Evolutionary conservation across 1,140 invertebrate genomes (phyloP).

Genomic region (Thrips palmi): DNA sequence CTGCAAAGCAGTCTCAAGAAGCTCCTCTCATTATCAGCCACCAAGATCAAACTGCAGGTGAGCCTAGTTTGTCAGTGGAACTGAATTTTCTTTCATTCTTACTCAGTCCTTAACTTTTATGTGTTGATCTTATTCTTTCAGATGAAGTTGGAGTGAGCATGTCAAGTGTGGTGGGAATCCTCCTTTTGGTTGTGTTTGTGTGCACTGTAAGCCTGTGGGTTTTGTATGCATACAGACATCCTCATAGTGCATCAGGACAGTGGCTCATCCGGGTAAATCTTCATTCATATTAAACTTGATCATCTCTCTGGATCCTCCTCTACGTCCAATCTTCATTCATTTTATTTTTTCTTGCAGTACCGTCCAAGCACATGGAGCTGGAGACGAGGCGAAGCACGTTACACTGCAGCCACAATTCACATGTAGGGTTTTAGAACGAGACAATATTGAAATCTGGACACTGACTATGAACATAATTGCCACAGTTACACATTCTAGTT

Average conservation of each 20-base stretch:
- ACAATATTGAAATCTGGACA: too few species aligned
- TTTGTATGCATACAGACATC: conserved; percentile 87
- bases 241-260: conserved; percentile 86
- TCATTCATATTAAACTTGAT: neutral
- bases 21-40: neutral
- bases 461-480: too few species aligned
- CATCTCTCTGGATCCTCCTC: neutral
- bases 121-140: neutral
- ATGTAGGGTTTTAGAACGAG: too few species aligned
- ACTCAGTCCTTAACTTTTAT: too few species aligned
- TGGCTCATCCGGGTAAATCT: conserved; percentile 77
- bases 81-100: neutral
- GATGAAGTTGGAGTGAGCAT: neutral
- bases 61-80: conserved; percentile 10
- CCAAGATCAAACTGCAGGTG: neutral
- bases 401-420: conserved; percentile 82
- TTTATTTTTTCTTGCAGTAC: conserved; percentile 45
- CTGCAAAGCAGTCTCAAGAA: neutral
- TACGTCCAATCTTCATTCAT: conserved; percentile 9
- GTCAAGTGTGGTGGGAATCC: neutral
- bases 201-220: conserved; percentile 49
- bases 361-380: conserved; percentile 87
- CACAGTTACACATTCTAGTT: too few species aligned
- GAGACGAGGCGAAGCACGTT: conserved; percentile 69
- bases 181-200: conserved; percentile 23